Conservation (phyloP, 2,797 vertebrate genomes). For the Periophthalmus magnuspinnatus region DNA sequence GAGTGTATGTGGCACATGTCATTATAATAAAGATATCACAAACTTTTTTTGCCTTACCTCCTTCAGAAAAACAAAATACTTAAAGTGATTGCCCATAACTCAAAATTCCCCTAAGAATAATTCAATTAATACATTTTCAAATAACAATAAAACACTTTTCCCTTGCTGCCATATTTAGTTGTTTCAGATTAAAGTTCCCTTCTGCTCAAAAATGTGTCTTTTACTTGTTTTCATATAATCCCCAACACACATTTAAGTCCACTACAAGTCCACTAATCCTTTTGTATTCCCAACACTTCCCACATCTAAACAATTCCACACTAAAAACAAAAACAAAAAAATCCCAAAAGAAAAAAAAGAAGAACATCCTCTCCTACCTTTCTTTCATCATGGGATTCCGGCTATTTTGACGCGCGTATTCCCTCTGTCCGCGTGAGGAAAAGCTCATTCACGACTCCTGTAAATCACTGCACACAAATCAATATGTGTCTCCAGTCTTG, state of each 20-base stretch:
- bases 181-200: neutral
- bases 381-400: constrained; percentile 26
- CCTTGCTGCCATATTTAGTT: neutral
- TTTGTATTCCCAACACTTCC: neutral
- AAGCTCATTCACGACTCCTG: constrained; percentile 48
- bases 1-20: neutral
- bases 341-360: too few species aligned
- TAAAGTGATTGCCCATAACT: neutral
- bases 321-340: neutral
- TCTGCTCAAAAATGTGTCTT: neutral
- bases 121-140: too few species aligned
- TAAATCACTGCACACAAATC: constrained; percentile 64
- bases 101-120: neutral
- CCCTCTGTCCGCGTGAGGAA: constrained; percentile 26
- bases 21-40: neutral
- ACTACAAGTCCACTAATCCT: neutral
- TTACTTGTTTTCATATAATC: neutral
- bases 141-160: neutral
- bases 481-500: constrained; percentile 49
- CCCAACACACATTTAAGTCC: neutral
- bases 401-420: constrained; percentile 21
- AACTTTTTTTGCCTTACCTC: neutral
- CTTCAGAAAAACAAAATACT: neutral
- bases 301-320: neutral
- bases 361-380: constrained; percentile 41